Evolutionary conservation across 1,140 invertebrate genomes (phyloP), one percentile per base, ranked within the genome.

Genomic region (Bombus confusus): DNA sequence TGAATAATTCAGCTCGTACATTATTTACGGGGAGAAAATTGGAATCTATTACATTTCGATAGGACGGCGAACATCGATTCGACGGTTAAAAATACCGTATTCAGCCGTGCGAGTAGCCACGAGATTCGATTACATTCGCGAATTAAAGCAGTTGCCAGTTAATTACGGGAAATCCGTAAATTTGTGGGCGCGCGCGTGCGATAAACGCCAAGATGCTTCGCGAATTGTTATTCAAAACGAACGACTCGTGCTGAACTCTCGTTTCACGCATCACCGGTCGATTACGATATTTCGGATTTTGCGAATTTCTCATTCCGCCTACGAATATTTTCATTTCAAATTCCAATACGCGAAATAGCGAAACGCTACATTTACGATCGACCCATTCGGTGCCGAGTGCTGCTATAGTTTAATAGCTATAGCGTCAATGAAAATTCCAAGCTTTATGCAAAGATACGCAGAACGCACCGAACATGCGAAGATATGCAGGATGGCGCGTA

Each of bases 21-120:
- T 83, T 83, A 83, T 83, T 83, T 83, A 83, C 81, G 18, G 74
- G 37, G 64, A 78, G 81, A 69, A 69, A 83, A 83, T 83, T 78
- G 59, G 74, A 83, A 83, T 83, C 81, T 83, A 83, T 83, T 83
- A 83, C 81, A 69, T 78, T 68, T 83, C 81, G 74, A 83, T 83
- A 83, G 59, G 57, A 59, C 71, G 41, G 2, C 22, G 43, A 18
- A 34, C 62, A 83, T 83, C 81, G 81, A 83, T 83, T 78, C 74
- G 43, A 41, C 0, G 76, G 10, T 83, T 83, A 83, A 83, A 83
- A 83, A 83, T 83, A 83, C 28, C 74, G 41, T 28, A 34, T 59
- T 41, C 68, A 34, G 22, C 31, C 4, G 59, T n/a, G 52, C 43
- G 80, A 73, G 59, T 34, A 57, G 34, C 80, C 59, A 34, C 80